phyloP scores from a whole-genome alignment of 2,113 vertebrate genomes.

The Salvator merianae region DNA sequence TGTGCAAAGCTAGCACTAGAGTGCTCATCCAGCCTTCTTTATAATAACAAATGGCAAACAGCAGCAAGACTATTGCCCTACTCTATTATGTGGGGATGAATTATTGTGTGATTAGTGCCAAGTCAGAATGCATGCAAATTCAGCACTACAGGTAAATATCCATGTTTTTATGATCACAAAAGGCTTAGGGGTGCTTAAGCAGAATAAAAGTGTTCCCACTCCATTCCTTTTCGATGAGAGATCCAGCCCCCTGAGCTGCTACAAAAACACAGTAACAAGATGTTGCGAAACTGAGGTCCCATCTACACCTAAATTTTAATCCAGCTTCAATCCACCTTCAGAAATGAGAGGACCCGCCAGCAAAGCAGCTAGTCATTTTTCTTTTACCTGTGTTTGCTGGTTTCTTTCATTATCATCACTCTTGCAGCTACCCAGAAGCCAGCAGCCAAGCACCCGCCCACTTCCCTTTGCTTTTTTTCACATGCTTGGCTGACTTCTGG shows the following conservation, averaged over 20 bases:
- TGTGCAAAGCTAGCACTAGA: background rate
- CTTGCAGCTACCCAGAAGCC: too few species aligned
- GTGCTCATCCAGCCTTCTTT: background rate
- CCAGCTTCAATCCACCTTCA: too few species aligned
- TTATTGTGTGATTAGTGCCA: background rate
- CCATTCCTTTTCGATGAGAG: background rate
- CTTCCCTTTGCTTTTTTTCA: too few species aligned
- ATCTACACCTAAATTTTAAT: background rate
- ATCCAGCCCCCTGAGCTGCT: background rate
- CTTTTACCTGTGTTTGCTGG: too few species aligned
- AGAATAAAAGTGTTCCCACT: background rate
- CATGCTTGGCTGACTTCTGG: too few species aligned
- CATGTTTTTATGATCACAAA: background rate
- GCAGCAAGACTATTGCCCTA: background rate
- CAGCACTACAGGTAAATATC: background rate
- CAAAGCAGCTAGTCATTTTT: too few species aligned
- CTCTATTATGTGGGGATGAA: background rate
- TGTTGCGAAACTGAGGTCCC: background rate
- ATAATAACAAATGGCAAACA: conserved; percentile 25
- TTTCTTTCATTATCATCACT: too few species aligned
- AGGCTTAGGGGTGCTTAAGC: background rate
- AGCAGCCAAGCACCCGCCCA: too few species aligned
- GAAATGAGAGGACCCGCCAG: too few species aligned
- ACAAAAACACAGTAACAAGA: background rate
- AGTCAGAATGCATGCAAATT: background rate